A percentile compares a stretch with the other conserved stretches of the same genome.
These are phyloP conservation scores for Ophion obscuratus DNA, from an alignment of 2,888 invertebrate species.

Conservation along the genomic window DNA sequence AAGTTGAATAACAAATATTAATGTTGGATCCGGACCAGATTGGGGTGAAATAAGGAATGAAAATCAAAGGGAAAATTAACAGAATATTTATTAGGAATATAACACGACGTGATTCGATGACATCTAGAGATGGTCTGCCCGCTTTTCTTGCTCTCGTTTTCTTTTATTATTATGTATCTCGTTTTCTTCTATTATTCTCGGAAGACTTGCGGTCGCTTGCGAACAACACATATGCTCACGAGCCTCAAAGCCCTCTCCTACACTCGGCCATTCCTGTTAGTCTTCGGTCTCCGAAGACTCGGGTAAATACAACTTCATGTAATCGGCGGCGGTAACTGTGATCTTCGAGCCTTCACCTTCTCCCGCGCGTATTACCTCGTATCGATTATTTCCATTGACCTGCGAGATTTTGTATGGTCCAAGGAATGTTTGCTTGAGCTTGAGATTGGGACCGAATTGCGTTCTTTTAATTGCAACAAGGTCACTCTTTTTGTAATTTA, in stretches of 20 bases:
- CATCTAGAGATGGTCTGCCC: neutral
- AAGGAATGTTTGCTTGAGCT: neutral
- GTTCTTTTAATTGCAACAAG: constrained; percentile 19
- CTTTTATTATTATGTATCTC: neutral
- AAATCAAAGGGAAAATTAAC: neutral
- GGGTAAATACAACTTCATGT: neutral
- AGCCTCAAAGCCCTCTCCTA: neutral
- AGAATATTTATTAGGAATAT: no score
- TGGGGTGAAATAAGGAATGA: neutral
- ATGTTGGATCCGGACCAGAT: neutral
- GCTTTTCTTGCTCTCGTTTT: neutral
- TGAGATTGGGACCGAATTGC: constrained; percentile 8
- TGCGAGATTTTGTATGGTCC: constrained; percentile 15
- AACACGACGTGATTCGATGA: no score
- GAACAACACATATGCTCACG: neutral
- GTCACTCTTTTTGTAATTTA: neutral
- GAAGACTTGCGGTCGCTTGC: neutral
- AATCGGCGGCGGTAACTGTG: constrained; percentile 8
- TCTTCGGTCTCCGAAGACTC: no score
- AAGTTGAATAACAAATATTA: no score
- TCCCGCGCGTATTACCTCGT: constrained; percentile 11
- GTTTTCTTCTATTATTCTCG: neutral
- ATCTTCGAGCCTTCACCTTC: constrained; percentile 17
- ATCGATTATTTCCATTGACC: constrained; percentile 1
- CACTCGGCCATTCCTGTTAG: neutral